phyloP scores from a whole-genome alignment of 2,113 vertebrate species.

The Pholis gunnellus region DNA sequence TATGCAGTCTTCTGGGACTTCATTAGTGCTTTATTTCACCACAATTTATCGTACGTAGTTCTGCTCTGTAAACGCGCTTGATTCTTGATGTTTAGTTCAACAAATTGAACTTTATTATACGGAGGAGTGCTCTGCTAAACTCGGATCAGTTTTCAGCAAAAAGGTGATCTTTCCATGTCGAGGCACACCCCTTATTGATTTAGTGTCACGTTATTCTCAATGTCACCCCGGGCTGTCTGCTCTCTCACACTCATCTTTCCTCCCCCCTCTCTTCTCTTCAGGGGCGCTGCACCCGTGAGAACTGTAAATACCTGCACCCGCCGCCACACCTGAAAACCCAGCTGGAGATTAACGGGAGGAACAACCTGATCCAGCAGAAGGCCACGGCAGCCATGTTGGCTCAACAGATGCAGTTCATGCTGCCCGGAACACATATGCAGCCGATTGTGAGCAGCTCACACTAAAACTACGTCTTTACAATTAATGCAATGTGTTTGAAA shows the following conservation, averaged over 20 bases:
- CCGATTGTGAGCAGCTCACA: slow-evolving; percentile 89
- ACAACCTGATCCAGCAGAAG: slow-evolving; percentile 99
- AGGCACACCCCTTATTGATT: slow-evolving; percentile 7
- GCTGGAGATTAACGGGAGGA: slow-evolving; percentile 97
- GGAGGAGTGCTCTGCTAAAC: background rate
- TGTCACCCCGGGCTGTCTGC: slow-evolving; percentile 1
- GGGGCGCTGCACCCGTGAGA: slow-evolving; percentile 97
- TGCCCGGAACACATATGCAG: slow-evolving; percentile 93
- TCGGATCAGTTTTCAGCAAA: background rate
- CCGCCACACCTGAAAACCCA: slow-evolving; percentile 98
- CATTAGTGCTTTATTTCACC: slow-evolving; percentile 38
- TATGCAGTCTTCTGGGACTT: slow-evolving; percentile 32
- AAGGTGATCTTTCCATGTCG: slow-evolving; percentile 13
- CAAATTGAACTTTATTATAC: slow-evolving; percentile 36
- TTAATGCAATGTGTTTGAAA: slow-evolving; percentile 2
- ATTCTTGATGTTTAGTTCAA: slow-evolving; percentile 30
- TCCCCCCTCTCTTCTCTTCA: slow-evolving; percentile 61
- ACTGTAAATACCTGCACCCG: slow-evolving; percentile 99
- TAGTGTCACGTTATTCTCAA: slow-evolving; percentile 28
- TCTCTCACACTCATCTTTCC: background rate
- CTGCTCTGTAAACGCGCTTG: slow-evolving; percentile 15
- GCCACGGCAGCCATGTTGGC: slow-evolving; percentile 96
- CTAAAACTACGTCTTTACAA: background rate
- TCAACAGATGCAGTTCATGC: slow-evolving; percentile 98
- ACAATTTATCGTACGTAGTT: slow-evolving; percentile 3